phyloP scores from a whole-genome alignment of 2,888 invertebrate genomes.

The Torymus aiolomorphi region DNA sequence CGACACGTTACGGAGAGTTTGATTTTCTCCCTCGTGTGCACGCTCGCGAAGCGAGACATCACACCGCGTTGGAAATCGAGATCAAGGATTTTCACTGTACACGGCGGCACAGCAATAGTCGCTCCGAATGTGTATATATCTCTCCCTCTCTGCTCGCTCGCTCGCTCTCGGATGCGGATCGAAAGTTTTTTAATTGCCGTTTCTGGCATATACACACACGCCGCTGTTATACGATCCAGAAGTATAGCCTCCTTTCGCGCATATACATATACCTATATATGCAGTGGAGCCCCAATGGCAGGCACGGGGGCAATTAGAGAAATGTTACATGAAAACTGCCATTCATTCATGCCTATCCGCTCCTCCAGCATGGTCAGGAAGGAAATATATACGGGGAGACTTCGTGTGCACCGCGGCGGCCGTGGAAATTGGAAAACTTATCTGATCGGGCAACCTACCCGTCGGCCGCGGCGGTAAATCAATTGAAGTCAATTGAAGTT shows the following conservation, averaged over 20 bases:
- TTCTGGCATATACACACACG: neutral
- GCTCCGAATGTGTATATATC: neutral
- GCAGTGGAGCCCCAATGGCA: too few relatives aligned
- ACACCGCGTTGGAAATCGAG: neutral
- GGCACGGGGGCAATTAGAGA: constrained; percentile 24
- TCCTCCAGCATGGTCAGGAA: too few relatives aligned
- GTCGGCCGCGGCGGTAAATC: constrained; percentile 1
- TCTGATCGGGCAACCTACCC: constrained; percentile 16
- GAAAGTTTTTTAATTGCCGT: constrained; percentile 31
- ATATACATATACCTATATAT: too few relatives aligned
- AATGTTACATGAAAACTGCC: constrained; percentile 15
- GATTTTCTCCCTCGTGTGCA: too few relatives aligned
- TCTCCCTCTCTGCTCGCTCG: neutral
- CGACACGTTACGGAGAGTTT: too few relatives aligned
- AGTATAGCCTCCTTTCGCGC: constrained; percentile 12
- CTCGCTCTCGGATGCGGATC: neutral
- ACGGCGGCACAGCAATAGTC: neutral
- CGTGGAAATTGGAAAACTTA: constrained; percentile 35
- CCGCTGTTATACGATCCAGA: too few relatives aligned
- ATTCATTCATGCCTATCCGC: neutral
- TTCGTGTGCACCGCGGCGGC: neutral
- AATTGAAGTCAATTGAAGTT: constrained; percentile 43
- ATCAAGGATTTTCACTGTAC: neutral
- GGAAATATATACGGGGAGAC: neutral
- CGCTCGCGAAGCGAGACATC: too few relatives aligned